These are phyloP conservation scores for Eclectus roratus DNA, from an alignment of 2,113 vertebrate species.

Conservation along the genomic window DNA sequence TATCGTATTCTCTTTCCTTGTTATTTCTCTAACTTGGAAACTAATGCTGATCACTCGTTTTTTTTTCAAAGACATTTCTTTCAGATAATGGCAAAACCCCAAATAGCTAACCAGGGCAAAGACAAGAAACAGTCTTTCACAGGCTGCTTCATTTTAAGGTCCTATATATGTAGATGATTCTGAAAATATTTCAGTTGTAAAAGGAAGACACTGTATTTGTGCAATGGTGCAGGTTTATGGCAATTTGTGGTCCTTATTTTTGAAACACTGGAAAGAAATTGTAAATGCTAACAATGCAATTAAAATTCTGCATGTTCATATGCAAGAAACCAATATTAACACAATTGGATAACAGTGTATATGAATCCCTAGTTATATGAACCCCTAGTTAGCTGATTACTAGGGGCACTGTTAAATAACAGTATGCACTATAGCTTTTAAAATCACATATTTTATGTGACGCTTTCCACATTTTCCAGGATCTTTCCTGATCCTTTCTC, in stretches of 20 bases:
- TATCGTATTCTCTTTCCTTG: too few relatives aligned
- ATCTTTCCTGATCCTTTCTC: background rate
- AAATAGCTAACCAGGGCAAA: background rate
- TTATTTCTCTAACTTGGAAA: conserved; percentile 48
- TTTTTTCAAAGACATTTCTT: background rate
- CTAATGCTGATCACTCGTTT: background rate
- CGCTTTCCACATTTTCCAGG: background rate
- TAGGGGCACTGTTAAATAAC: background rate
- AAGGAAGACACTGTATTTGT: background rate
- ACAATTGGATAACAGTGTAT: background rate
- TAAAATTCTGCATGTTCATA: background rate
- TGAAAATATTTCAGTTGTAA: background rate
- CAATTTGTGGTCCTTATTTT: background rate
- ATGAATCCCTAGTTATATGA: background rate
- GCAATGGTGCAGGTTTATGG: background rate
- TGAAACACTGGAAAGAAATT: background rate
- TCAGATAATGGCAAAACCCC: background rate
- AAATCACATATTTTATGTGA: background rate
- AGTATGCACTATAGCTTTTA: background rate
- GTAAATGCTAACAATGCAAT: background rate
- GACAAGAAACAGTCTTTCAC: background rate
- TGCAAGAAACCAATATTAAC: background rate
- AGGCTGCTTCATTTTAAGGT: background rate
- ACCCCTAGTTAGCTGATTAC: background rate
- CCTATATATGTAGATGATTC: background rate